Conservation (phyloP, 1,140 invertebrate genomes). For the Intoshia linei region DNA sequence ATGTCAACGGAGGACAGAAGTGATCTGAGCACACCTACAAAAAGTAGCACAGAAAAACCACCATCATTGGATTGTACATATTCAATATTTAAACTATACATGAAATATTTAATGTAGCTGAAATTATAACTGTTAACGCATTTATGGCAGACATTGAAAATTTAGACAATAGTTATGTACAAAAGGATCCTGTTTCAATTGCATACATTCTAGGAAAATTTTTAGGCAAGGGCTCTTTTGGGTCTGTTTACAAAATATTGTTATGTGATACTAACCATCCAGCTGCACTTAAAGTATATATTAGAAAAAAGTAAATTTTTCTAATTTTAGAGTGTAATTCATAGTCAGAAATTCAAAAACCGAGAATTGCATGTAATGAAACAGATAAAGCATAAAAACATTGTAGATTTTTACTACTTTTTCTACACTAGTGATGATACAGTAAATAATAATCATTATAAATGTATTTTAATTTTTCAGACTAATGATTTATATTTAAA, state of each 20-base stretch:
- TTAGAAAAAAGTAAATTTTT: not conserved
- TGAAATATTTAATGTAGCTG: no score
- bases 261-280: conserved; percentile 3
- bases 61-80: no score
- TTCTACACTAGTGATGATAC: conserved; percentile 6
- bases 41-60: no score
- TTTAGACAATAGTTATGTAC: no score
- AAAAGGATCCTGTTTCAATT: no score
- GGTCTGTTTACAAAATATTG: conserved; percentile 5
- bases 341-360: conserved; percentile 2
- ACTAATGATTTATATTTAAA: conserved; percentile 96
- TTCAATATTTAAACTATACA: no score
- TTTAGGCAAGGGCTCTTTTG: conserved; percentile 7
- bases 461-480: conserved; percentile 27
- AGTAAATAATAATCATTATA: not conserved
- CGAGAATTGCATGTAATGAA: conserved; percentile 8
- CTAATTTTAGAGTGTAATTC: not conserved
- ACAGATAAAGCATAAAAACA: conserved; percentile 7
- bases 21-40: no score
- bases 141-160: no score
- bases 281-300: conserved; percentile 5
- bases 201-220: no score
- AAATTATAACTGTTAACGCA: no score
- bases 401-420: conserved; percentile 6
- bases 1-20: no score